Percentiles rank a stretch among this genome's conserved stretches.
phyloP scores from a whole-genome alignment of 1,140 invertebrate species.

The Nebria ingens region DNA sequence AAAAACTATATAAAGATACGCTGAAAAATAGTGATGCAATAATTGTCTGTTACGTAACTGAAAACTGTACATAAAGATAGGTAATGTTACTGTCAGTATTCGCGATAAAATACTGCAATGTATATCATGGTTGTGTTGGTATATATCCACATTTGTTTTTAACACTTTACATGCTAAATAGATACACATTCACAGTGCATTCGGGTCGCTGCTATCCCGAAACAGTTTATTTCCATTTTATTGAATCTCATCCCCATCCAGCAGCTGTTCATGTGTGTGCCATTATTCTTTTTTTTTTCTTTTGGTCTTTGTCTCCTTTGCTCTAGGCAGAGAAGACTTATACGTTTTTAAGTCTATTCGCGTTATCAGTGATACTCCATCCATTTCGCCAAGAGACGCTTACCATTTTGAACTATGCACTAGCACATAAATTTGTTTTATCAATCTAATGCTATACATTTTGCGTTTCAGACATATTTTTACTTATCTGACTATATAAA shows the following conservation, averaged over 20 bases:
- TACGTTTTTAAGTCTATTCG: not conserved
- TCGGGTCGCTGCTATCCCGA: not conserved
- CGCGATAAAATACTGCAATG: too few relatives aligned
- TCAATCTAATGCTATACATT: not conserved
- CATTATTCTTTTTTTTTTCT: not conserved
- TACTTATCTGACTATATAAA: too few relatives aligned
- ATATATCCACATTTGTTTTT: too few relatives aligned
- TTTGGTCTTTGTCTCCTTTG: too few relatives aligned
- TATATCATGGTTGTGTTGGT: too few relatives aligned
- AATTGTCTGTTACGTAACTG: too few relatives aligned
- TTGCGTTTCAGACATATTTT: too few relatives aligned
- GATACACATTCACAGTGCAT: not conserved
- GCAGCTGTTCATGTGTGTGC: not conserved
- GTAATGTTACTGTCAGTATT: too few relatives aligned
- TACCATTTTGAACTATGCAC: not conserved
- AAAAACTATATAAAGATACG: too few relatives aligned
- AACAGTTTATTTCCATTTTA: slow-evolving; percentile 8
- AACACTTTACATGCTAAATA: not conserved
- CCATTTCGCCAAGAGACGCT: not conserved
- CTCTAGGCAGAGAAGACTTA: too few relatives aligned
- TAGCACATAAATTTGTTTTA: not conserved
- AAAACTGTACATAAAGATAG: too few relatives aligned
- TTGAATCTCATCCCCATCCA: not conserved
- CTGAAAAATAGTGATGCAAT: too few relatives aligned
- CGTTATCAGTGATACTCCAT: not conserved